Evolutionary conservation across 2,888 invertebrate species (phyloP), one percentile per base, ranked within the genome.

Genomic region (Platycheirus albimanus): DNA sequence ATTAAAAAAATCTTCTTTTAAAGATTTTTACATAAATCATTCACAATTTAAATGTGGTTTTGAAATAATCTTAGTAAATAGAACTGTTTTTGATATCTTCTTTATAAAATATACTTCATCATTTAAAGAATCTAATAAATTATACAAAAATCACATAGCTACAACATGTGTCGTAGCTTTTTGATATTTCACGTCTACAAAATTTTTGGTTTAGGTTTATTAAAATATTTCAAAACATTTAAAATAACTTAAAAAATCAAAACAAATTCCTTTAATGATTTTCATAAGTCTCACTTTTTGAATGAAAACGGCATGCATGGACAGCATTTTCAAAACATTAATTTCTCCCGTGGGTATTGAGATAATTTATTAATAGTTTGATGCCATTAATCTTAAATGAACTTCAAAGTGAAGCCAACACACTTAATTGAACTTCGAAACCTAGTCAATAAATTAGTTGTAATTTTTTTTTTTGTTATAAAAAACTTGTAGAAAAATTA

Each of bases 301-400:
- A n/a, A n/a, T n/a, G n/a, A n/a, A n/a, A n/a, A n/a, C n/a, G n/a
- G n/a, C n/a, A n/a, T n/a, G n/a, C n/a, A n/a, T n/a, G n/a, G n/a
- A n/a, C n/a, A n/a, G n/a, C n/a, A 33, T 2, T 49, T 33, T 41
- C 41, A 15, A 45, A 54, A 33, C 54, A 56, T 41, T 41, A 58
- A 58, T 58, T 24, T 11, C 10, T 41, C 56, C 56, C 56, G 24
- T 45, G 61, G 28, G 61, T 28, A 43, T 38, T 43, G 43, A 41
- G 28, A 61, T 61, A 76, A 81, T 71, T 76, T 81, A 81, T 81
- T 81, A 77, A 67, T 81, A 81, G 76, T 64, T 72, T 33, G 13
- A 20, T 54, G 64, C 43, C 33, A 61, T 51, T 70, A 20, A 47
- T 61, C 61, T 61, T 30, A 61, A 58, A 7, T 58, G 56, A 41